Evolutionary conservation across 2,797 vertebrate genomes (phyloP), one percentile per base, ranked within the genome.

Genomic region (Staurois parvus): DNA sequence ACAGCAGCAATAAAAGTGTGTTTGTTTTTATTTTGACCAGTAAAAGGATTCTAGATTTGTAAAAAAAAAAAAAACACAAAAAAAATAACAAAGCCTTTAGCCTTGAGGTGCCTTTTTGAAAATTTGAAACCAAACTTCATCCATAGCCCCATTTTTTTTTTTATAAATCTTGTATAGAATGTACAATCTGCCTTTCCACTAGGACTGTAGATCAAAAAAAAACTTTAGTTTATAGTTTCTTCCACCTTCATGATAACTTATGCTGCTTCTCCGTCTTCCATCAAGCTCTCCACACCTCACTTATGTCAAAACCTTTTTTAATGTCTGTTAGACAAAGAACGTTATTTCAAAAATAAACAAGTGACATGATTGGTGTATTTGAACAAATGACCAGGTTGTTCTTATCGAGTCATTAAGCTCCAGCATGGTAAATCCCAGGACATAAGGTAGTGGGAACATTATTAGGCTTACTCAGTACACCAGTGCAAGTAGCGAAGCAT

Each of bases 81-180:
- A 29, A 29, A 26, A 66, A 28, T 10, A 64, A 26, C 8, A 26
- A 66, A 96, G 95, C 95, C 95, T 96, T 91, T 96, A 96, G 96
- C 97, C 97, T 97, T 96, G 96, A 97, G 94, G 97, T 99, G 98
- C 98, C 98, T 99, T 99, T 94, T 96, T 84, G 96, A 89, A 93
- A 95, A 93, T 92, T 92, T 37, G 8, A 37, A 95, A 94, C 95
- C 93, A 96, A 96, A 95, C 95, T 93, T 95, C 92, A 94, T 93
- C 92, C 89, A 90, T 91, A 89, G 91, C 90, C 92, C 89, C 91
- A 11, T 28, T 28, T 29, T 29, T 29, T 87, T 92, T 93, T 95
- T 94, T 94, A 89, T 94, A 94, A 94, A 93, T 28, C 94, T 93
- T 94, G 89, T 93, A 91, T 92, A 92, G 90, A 94, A 94, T 93